Base-by-base conservation (phyloP, 2,888 invertebrate species). In the Falcaria lacertinaria region DNA sequence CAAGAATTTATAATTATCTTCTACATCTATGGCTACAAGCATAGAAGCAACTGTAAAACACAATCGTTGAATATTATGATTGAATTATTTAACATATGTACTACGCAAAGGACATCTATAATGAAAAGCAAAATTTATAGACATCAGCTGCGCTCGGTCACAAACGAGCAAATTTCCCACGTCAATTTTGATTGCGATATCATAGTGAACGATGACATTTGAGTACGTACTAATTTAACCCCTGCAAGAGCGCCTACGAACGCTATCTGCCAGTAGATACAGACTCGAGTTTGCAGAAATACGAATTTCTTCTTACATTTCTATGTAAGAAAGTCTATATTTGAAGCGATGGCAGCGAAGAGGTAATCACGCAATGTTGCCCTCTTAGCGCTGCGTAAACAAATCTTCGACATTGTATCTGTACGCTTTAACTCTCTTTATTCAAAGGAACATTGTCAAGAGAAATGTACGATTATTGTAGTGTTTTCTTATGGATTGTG, bases 161-260 rank as follows among this genome's bases (percentile, higher is more conserved):
- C 85, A 89, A 89, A 89, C 80, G 80, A 86, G 82, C 77, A 78
- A 82, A 85, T 84, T 88, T 88, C 88, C 85, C 87, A 89, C 76
- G 86, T 87, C 83, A 80, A 74, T 78, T 83, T 85, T 85, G 85
- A 87, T 85, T 83, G 82, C 79, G 76, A 83, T 86, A 83, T 88
- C 80, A 83, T 82, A 78, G 77, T 81, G 74, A 80, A 76, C 77
- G 81, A 85, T 82, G 85, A 81, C 80, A 82, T 82, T 81, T 77
- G 76, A 78, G 78, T 78, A 75, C 69, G 73, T 73, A 78, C 81
- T 83, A 80, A 86, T 85, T 81, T 84, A 80, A 71, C 66, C 64
- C 64, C 13, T 67, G 67, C 71, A 69, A 73, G 68, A 72, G 73
- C 64, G 65, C 60, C 60, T 54, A 65, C 64, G 61, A 67, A 67